Evolutionary conservation across 2,888 invertebrate species (phyloP), one percentile per base, ranked within the genome.

Genomic region (Nymphalis polychloros): DNA sequence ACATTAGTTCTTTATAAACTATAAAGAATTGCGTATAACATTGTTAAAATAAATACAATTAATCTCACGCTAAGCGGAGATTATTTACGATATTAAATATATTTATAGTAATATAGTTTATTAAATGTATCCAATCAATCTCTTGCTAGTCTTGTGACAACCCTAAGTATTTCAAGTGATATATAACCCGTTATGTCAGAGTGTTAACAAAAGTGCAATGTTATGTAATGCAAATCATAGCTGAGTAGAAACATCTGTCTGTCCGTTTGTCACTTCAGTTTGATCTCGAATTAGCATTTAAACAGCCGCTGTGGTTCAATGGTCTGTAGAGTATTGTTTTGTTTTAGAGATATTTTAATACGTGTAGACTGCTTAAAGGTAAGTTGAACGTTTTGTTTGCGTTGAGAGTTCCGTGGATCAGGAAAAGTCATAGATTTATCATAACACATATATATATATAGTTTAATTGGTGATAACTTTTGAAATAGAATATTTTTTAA

Each of bases 201-300:
- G 55, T 17, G 23, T 52, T 31, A 23, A 69, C 69, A 68, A 60
- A 55, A 64, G 69, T 70, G 60, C 60, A 57, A 50, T 67, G 68
- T 74, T 76, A 74, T 76, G 73, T 74, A 73, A 75, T 74, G 75
- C 72, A 73, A 73, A 76, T 76, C 69, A 68, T 63, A 57, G 57
- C 61, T 68, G 59, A 68, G 67, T 66, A 66, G 64, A 55, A 69
- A 71, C 70, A 63, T 71, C 73, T 69, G 72, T 76, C 72, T 61
- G 70, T 74, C 62, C 59, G 72, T 75, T 73, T 70, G 76, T 76
- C 71, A 72, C 71, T 73, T 74, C 75, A 72, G 74, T 75, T 70
- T 75, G 73, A 74, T 73, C 75, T 70, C 61, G 67, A 71, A 77
- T 77, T 77, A 73, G 75, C 76, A 77, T 75, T 73, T 74, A 71